A percentile compares a stretch with the other conserved stretches of the same genome.
These are phyloP conservation scores for Phrynocephalus vlangalii DNA, from an alignment of 2,797 vertebrate genomes.

Conservation along the genomic window DNA sequence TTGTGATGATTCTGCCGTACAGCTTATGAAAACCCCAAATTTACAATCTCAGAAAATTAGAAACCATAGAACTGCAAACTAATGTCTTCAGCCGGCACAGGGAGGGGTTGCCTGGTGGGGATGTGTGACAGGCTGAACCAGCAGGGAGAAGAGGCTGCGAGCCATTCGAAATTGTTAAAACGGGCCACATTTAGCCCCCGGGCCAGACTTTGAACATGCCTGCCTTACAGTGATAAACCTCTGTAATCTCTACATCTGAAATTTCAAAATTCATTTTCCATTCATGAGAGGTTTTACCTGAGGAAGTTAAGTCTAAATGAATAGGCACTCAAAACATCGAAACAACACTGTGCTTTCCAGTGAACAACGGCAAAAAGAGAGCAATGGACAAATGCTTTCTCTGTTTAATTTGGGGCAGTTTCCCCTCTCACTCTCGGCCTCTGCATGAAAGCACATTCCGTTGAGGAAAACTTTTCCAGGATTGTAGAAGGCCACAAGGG, in stretches of 20 bases:
- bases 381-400: background rate
- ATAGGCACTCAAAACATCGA: background rate
- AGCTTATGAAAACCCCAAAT: no score
- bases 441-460: background rate
- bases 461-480: background rate
- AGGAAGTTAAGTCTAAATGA: slow-evolving; percentile 1
- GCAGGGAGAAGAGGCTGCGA: no score
- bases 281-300: background rate
- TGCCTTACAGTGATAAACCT: background rate
- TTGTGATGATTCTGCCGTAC: no score
- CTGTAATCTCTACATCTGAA: background rate
- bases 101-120: no score
- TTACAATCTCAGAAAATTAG: no score
- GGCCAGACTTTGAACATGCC: no score
- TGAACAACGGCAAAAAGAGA: background rate
- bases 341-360: background rate
- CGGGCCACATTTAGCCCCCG: no score
- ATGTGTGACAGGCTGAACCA: no score
- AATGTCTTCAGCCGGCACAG: no score
- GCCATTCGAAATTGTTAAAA: no score
- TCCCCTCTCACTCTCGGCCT: background rate
- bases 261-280: background rate
- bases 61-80: no score
- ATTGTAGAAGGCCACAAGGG: no score
- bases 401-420: background rate